These are phyloP conservation scores for Xestia ashworthii DNA, from an alignment of 2,888 invertebrate genomes.

Conservation along the genomic window DNA sequence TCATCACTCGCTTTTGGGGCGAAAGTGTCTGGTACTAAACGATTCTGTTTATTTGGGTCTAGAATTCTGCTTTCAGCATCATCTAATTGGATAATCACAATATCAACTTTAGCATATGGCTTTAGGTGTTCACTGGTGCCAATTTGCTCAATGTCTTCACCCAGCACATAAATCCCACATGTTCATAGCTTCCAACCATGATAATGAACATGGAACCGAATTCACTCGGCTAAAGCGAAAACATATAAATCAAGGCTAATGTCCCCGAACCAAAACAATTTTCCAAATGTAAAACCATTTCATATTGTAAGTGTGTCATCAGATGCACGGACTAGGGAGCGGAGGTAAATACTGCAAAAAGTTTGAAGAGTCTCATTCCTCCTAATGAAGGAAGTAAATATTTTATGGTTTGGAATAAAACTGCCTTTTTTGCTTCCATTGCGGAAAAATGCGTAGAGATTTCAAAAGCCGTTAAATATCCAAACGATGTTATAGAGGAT, in stretches of 20 bases:
- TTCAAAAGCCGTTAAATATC: conserved; percentile 9
- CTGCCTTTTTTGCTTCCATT: conserved; percentile 14
- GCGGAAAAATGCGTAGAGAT: conserved; percentile 21
- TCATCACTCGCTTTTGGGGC: conserved; percentile 2
- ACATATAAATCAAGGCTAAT: conserved; percentile 53
- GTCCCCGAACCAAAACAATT: conserved; percentile 47
- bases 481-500: conserved; percentile 6
- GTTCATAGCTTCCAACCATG: conserved; percentile 6
- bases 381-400: conserved; percentile 55
- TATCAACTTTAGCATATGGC: neutral
- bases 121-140: neutral
- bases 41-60: conserved; percentile 9
- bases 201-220: conserved; percentile 31
- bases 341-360: conserved; percentile 23
- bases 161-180: conserved; percentile 12
- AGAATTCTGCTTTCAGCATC: conserved; percentile 23
- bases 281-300: conserved; percentile 43
- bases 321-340: conserved; percentile 34
- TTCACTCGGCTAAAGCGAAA: conserved; percentile 29
- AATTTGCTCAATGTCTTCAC: conserved; percentile 15
- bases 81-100: neutral
- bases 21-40: neutral
- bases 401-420: conserved; percentile 48
- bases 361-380: conserved; percentile 28
- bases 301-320: conserved; percentile 46